phyloP scores from a whole-genome alignment of 1,140 invertebrate species.

The Scaptomyza graminum region DNA sequence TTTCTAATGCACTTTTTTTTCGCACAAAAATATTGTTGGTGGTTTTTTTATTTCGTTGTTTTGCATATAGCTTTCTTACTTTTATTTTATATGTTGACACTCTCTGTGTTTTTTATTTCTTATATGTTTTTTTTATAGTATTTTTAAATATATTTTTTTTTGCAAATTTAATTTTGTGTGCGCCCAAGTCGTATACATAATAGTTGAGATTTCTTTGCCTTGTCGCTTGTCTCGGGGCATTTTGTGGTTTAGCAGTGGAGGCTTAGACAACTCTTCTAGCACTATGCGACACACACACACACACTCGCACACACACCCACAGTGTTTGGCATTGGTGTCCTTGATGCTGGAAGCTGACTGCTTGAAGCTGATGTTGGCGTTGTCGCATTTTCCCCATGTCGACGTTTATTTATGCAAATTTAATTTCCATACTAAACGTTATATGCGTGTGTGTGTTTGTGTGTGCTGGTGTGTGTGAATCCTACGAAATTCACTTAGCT shows the following conservation, averaged over 20 bases:
- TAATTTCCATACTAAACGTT: slow-evolving; percentile 81
- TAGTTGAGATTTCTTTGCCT: slow-evolving; percentile 70
- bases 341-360: slow-evolving; percentile 41
- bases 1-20: slow-evolving; percentile 54
- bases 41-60: slow-evolving; percentile 19
- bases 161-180: slow-evolving; percentile 65
- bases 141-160: slow-evolving; percentile 28
- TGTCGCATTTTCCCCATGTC: slow-evolving; percentile 76
- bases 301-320: slow-evolving; percentile 23
- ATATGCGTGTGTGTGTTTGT: slow-evolving; percentile 31
- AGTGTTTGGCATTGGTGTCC: slow-evolving; percentile 61
- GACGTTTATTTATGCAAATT: slow-evolving; percentile 82
- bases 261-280: slow-evolving; percentile 44
- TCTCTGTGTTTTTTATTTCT: slow-evolving; percentile 35
- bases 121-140: slow-evolving; percentile 17
- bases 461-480: slow-evolving; percentile 21
- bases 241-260: slow-evolving; percentile 19
- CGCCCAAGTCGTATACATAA: slow-evolving; percentile 63
- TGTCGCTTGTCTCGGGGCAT: slow-evolving; percentile 25
- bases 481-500: slow-evolving; percentile 70
- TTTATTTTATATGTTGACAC: slow-evolving; percentile 42
- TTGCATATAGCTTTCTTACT: slow-evolving; percentile 15
- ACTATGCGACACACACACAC: slow-evolving; percentile 25
- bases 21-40: slow-evolving; percentile 31
- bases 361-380: slow-evolving; percentile 59